Evolutionary conservation across 2,888 invertebrate genomes (phyloP).

Genomic region (Dyspetes luteomarginatus): DNA sequence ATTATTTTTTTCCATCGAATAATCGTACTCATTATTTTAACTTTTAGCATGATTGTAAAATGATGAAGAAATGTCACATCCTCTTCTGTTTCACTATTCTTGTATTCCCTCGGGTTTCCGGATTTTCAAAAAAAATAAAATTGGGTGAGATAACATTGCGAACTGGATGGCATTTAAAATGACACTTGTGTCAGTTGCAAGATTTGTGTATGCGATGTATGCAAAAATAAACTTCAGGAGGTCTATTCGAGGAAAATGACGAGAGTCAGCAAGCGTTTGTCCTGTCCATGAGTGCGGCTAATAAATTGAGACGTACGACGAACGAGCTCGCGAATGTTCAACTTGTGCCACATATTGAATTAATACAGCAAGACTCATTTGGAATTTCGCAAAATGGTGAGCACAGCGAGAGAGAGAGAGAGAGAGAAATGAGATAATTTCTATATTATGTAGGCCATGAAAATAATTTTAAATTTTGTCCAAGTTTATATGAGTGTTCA

Average conservation of each 20-base stretch:
- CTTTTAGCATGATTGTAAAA: slow-evolving; percentile 68
- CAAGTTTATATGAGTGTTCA: not conserved
- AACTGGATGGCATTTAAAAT: not conserved
- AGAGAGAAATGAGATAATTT: not conserved
- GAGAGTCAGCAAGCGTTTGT: slow-evolving; percentile 86
- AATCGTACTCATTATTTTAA: not conserved
- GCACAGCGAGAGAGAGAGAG: too few species aligned
- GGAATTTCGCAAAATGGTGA: slow-evolving; percentile 61
- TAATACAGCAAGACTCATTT: slow-evolving; percentile 59
- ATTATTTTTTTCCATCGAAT: not conserved
- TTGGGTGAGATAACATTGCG: slow-evolving; percentile 47
- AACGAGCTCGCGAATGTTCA: slow-evolving; percentile 43
- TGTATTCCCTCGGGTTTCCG: slow-evolving; percentile 65
- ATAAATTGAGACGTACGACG: slow-evolving; percentile 79
- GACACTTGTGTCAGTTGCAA: not conserved
- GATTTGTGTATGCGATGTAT: not conserved
- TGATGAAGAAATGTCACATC: slow-evolving; percentile 65
- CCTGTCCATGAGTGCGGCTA: slow-evolving; percentile 84
- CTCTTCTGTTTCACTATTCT: slow-evolving; percentile 19
- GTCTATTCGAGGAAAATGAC: slow-evolving; percentile 85
- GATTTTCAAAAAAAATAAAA: slow-evolving; percentile 61
- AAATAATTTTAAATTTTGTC: not conserved
- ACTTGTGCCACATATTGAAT: slow-evolving; percentile 40
- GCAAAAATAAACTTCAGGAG: slow-evolving; percentile 83
- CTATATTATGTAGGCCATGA: not conserved